Conservation (phyloP, 2,797 vertebrate species). For the Ibycter americanus region DNA sequence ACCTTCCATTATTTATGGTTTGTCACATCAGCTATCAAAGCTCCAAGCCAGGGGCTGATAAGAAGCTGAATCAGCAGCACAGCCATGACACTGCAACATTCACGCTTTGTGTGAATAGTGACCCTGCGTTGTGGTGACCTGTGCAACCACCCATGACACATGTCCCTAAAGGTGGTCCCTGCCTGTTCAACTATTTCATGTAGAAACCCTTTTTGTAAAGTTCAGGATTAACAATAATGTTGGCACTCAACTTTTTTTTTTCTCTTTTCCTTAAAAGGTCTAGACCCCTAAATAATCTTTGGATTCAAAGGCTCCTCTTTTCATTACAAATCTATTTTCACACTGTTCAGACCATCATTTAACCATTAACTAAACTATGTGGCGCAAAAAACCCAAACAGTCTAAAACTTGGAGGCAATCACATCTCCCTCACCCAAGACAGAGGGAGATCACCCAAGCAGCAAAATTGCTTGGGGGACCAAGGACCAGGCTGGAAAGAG, state of each 20-base stretch:
- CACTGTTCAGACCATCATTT: neutral
- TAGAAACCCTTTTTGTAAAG: neutral
- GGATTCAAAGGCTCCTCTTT: neutral
- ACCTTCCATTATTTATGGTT: conserved; percentile 63
- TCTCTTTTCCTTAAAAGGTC: neutral
- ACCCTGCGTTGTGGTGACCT: neutral
- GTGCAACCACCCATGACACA: conserved; percentile 45
- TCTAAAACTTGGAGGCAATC: neutral
- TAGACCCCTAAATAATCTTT: neutral
- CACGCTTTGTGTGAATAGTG: neutral
- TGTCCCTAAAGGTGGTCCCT: conserved; percentile 6
- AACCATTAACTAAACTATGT: neutral
- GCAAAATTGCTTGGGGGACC: neutral
- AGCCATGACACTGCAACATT: conserved; percentile 44
- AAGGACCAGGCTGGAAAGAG: neutral
- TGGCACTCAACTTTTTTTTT: neutral
- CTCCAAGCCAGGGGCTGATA: conserved; percentile 10
- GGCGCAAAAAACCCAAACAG: neutral
- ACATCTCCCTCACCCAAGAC: neutral
- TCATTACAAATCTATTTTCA: neutral
- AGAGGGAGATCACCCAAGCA: neutral
- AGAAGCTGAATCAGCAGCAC: conserved; percentile 55
- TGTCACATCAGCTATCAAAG: conserved; percentile 60
- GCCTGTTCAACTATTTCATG: neutral
- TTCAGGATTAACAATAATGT: neutral